Percentiles rank a stretch among this genome's conserved stretches.
Conservation (phyloP, 2,888 invertebrate genomes). For the Biston betularia region DNA sequence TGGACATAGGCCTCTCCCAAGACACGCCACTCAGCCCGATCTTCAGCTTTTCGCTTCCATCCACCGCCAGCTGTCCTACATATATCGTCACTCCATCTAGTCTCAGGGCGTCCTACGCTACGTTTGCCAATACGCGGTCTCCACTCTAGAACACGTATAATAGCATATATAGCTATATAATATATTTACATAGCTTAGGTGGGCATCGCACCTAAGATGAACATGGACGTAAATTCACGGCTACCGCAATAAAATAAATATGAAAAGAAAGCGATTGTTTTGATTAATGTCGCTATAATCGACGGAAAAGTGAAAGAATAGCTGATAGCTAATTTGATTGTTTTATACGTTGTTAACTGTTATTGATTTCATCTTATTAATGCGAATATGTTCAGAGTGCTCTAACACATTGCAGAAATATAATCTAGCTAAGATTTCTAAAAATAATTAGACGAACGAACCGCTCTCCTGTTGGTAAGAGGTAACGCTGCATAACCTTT, state of each 20-base stretch:
- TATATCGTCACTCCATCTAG: no score
- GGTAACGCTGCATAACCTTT: no score
- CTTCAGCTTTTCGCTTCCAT: no score
- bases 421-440: background rate
- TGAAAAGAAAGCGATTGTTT: slow-evolving; percentile 25
- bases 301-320: slow-evolving; percentile 7
- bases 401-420: no score
- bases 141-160: no score
- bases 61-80: no score
- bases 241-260: slow-evolving; percentile 1
- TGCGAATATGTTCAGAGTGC: background rate
- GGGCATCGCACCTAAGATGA: background rate
- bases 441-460: no score
- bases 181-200: background rate
- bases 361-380: background rate
- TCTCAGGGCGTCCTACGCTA: no score
- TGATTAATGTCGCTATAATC: slow-evolving; percentile 17
- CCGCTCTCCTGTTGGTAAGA: no score
- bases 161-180: background rate
- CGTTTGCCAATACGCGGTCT: no score
- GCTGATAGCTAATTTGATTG: slow-evolving; percentile 2
- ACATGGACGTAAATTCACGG: background rate
- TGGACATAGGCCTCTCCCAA: no score
- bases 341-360: slow-evolving; percentile 3
- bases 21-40: no score